Evolutionary conservation across 2,113 vertebrate genomes (phyloP).

Genomic region (Rhombomys opimus): DNA sequence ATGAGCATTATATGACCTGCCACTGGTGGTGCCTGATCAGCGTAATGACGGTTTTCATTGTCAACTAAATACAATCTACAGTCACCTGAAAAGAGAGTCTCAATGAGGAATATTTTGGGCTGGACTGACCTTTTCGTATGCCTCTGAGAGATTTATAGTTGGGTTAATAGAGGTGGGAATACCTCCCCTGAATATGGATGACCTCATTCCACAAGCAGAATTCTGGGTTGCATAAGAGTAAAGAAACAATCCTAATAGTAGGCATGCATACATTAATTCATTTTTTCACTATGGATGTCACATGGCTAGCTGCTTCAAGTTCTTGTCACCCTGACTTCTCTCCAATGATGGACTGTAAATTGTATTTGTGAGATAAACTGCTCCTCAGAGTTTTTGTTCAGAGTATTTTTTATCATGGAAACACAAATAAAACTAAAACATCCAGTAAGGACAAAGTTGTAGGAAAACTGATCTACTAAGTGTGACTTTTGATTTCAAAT

Average conservation of each 20-base stretch:
- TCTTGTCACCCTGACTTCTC: not conserved
- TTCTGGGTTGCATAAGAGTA: not conserved
- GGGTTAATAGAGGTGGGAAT: not conserved
- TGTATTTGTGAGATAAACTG: not conserved
- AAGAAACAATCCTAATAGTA: not conserved
- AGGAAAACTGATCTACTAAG: not conserved
- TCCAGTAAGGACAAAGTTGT: not conserved
- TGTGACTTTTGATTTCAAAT: not conserved
- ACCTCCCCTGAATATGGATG: not conserved
- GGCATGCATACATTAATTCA: not conserved
- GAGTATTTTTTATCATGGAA: not conserved
- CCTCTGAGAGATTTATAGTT: not conserved
- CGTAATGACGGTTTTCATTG: not conserved
- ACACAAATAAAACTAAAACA: not conserved
- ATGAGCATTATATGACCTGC: not conserved
- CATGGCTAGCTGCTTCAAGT: not conserved
- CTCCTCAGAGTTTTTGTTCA: not conserved
- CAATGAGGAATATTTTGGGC: not conserved
- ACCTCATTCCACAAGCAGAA: no score
- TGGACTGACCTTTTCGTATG: not conserved
- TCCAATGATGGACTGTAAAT: not conserved
- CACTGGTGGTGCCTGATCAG: not conserved
- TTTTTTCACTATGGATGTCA: not conserved
- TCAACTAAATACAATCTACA: no score
- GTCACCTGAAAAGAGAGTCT: not conserved